Conservation (phyloP, 2,113 vertebrate genomes). For the Tauraco erythrolophus region DNA sequence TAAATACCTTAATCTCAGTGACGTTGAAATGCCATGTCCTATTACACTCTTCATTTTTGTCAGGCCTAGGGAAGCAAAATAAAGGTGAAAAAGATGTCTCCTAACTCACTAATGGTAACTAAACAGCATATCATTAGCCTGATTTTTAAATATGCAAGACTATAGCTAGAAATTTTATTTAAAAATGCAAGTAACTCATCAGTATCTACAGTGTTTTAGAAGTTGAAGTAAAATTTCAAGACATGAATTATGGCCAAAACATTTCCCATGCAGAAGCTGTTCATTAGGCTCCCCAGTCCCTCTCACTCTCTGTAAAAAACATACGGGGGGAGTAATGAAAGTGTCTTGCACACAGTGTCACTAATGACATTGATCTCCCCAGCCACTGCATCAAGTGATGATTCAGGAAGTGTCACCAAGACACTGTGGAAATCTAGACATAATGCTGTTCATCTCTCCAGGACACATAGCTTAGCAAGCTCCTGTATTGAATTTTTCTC, state of each 20-base stretch:
- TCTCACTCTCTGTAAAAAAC: not conserved
- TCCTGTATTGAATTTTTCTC: not conserved
- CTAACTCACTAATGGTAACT: not conserved
- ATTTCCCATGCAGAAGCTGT: not conserved
- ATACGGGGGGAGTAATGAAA: not conserved
- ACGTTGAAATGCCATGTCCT: constrained; percentile 77
- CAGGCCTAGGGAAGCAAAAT: constrained; percentile 71
- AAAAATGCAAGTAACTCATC: not conserved
- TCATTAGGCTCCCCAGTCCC: not conserved
- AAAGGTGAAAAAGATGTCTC: not conserved
- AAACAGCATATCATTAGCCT: not conserved
- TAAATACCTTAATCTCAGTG: constrained; percentile 77
- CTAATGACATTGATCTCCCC: not conserved
- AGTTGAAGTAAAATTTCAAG: not conserved
- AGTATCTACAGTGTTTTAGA: not conserved
- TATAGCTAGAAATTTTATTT: not conserved
- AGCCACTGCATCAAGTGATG: not conserved
- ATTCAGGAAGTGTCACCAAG: not conserved
- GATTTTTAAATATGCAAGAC: not conserved
- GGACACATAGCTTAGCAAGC: not conserved
- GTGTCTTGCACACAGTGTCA: not conserved
- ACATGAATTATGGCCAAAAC: not conserved
- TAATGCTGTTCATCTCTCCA: not conserved
- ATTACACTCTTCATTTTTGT: constrained; percentile 74
- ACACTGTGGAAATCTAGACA: not conserved